Evolutionary conservation across 2,113 vertebrate species (phyloP), one percentile per base, ranked within the genome.

Genomic region (Helogale parvula): DNA sequence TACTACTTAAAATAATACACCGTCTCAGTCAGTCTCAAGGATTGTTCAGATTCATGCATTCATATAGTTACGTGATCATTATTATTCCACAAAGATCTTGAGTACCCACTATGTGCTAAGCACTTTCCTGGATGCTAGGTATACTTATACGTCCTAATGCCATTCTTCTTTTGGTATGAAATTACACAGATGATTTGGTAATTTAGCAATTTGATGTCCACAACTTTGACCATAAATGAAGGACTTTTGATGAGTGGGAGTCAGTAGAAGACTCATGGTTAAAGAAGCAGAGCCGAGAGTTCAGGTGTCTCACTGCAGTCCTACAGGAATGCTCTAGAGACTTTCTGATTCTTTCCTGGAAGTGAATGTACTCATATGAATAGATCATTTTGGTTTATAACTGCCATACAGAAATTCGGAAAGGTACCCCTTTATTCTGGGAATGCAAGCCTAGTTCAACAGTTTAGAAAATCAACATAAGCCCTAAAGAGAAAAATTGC

Each of bases 1-100:
- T 15, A 92, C 27, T 41, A 88, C 57, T 88, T 93, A 93, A 88
- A 96, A 81, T 80, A 87, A 92, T 50, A 65, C 23, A 92, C 33
- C 81, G 27, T 66, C 11, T 52, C 52, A 65, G 54, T 69, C 35
- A 87, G 41, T 68, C n/a, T 90, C 66, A 92, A 92, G 29, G 45
- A n/a, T 52, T 81, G 66, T 21, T 81, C 79, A 50, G 50, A 68
- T 80, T 86, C 38, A 71, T 31, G 60, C 9, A 68, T 80, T 86
- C 38, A 71, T 31, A 69, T 13, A 91, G 38, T 79, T 71, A 71
- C 50, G 4, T 29, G 52, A 45, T 82, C 13, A 83, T 47, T 47
- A 52, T 74, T 89, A 89, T 52, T 89, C 86, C 52, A 63, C 77
- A 89, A 74, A 74, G 16, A 16, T 16, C 50, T 35, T 72, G 66